phyloP scores from a whole-genome alignment of 2,888 invertebrate species.

The Desoria tigrina region DNA sequence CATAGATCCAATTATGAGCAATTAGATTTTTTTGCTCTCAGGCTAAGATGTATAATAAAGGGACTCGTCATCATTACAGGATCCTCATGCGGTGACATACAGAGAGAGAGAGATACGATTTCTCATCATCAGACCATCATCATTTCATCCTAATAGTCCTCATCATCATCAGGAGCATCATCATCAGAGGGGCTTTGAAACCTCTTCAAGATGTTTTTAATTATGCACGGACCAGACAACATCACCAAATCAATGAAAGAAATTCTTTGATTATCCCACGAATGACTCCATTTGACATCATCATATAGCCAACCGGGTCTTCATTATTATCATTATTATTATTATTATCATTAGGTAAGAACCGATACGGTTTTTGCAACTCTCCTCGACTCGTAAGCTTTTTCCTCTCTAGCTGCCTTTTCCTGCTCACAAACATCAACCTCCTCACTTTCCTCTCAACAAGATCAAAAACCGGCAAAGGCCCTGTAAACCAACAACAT shows the following conservation, averaged over 20 bases:
- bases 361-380: constrained; percentile 35
- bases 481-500: constrained; percentile 1
- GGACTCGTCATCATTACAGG: constrained; percentile 43
- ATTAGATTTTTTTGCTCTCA: constrained; percentile 51
- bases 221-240: constrained; percentile 52
- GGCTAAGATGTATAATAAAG: constrained; percentile 40
- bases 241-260: constrained; percentile 53
- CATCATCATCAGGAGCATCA: constrained; percentile 33
- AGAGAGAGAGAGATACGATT: constrained; percentile 35
- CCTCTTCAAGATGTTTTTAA: constrained; percentile 54
- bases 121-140: constrained; percentile 40
- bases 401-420: neutral
- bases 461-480: constrained; percentile 4
- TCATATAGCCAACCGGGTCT: constrained; percentile 12
- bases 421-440: constrained; percentile 4
- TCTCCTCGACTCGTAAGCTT: constrained; percentile 11
- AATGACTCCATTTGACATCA: constrained; percentile 52
- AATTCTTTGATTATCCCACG: constrained; percentile 53
- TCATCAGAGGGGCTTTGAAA: constrained; percentile 23
- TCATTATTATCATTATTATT: constrained; percentile 17
- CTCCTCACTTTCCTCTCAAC: constrained; percentile 1
- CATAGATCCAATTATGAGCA: constrained; percentile 55
- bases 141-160: constrained; percentile 20
- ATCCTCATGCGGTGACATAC: constrained; percentile 46
- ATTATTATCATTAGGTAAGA: constrained; percentile 16